Evolutionary conservation across 2,113 vertebrate species (phyloP).

Genomic region (Megaceryle torquata): DNA sequence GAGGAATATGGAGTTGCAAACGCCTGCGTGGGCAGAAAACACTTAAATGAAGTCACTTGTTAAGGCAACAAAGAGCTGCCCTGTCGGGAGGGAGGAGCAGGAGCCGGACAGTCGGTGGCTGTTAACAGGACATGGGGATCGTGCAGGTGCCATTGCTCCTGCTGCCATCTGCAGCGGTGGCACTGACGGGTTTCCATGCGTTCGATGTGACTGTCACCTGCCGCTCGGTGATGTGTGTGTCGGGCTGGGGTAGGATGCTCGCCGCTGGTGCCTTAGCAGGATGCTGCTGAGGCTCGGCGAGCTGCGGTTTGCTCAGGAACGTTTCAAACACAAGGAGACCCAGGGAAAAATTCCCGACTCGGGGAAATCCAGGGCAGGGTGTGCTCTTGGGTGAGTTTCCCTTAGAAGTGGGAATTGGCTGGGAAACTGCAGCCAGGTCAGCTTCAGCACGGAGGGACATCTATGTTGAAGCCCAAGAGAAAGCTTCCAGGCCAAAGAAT

Average conservation of each 20-base stretch:
- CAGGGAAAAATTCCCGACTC: background rate
- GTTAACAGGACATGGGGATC: rapidly evolving
- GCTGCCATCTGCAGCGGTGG: background rate
- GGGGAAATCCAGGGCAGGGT: background rate
- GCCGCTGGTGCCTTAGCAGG: background rate
- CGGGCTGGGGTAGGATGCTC: rapidly evolving
- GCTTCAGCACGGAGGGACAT: background rate
- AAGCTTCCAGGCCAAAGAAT: background rate
- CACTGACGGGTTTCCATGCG: background rate
- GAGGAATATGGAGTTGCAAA: background rate
- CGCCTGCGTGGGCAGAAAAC: background rate
- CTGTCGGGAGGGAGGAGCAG: background rate
- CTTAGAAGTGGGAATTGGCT: background rate
- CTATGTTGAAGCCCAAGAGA: background rate
- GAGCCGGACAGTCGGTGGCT: rapidly evolving
- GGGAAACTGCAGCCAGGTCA: background rate
- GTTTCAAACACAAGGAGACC: background rate
- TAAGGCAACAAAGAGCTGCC: rapidly evolving
- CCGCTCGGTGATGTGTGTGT: background rate
- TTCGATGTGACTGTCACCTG: rapidly evolving
- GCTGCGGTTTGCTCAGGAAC: background rate
- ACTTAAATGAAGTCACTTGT: background rate
- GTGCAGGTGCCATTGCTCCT: background rate
- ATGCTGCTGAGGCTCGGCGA: background rate
- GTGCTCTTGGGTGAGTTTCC: background rate